Percentiles rank a stretch among this genome's conserved stretches.
These are phyloP conservation scores for Theonella swinhoei DNA, from an alignment of 37 sponge, comb jelly and placozoan species.

Conservation along the genomic window DNA sequence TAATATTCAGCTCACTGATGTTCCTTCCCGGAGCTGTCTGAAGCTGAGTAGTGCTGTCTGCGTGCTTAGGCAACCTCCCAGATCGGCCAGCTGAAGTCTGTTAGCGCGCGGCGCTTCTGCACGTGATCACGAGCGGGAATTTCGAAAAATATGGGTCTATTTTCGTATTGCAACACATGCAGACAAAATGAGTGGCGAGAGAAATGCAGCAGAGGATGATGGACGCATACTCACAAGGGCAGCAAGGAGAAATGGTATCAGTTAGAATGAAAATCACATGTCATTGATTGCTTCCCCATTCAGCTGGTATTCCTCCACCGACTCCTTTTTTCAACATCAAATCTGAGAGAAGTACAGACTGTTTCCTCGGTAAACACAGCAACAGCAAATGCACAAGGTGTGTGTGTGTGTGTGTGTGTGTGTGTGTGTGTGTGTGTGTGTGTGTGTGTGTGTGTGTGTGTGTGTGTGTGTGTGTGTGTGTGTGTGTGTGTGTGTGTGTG, in stretches of 20 bases:
- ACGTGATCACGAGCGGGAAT: no score
- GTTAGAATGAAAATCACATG: neutral
- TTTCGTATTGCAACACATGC: no score
- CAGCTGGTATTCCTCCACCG: conserved; percentile 47
- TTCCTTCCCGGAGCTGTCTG: no score
- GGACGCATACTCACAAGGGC: conserved; percentile 52
- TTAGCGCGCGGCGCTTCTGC: no score
- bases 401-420: conserved; percentile 36
- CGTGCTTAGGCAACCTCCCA: no score
- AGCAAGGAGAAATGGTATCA: conserved; percentile 54
- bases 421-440: conserved; percentile 36
- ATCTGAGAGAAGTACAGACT: no score
- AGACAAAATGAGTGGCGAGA: no score
- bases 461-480: conserved; percentile 49
- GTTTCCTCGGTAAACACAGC: no score
- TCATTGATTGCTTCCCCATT: neutral
- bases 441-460: conserved; percentile 31
- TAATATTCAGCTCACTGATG: no score
- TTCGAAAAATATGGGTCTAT: no score
- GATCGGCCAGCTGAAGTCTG: no score
- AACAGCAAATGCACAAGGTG: neutral
- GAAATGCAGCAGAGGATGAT: neutral
- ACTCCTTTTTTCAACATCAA: conserved; percentile 42
- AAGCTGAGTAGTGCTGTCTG: no score
- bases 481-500: conserved; percentile 28